phyloP scores from a whole-genome alignment of 2,797 vertebrate species.

The Cirrhinus mrigala region DNA sequence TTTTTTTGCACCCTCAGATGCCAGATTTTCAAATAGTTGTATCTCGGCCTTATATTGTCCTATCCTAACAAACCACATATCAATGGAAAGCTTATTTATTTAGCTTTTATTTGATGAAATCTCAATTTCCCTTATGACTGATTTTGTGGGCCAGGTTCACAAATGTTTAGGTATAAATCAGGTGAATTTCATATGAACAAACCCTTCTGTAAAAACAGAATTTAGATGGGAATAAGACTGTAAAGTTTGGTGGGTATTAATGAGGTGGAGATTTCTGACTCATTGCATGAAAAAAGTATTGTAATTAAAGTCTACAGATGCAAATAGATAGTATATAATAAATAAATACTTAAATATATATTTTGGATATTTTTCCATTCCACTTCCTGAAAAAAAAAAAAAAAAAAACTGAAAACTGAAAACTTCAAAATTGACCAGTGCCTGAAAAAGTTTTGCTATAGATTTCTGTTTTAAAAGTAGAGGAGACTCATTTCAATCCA shows the following conservation, averaged over 20 bases:
- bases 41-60: too few relatives aligned
- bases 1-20: too few relatives aligned
- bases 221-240: background rate
- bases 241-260: too few relatives aligned
- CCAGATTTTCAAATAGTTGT: too few relatives aligned
- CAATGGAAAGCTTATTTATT: too few relatives aligned
- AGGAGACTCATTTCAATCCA: constrained; percentile 28
- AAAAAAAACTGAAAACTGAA: background rate
- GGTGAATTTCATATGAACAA: background rate
- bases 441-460: background rate
- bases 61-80: too few relatives aligned
- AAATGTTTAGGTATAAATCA: background rate
- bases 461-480: constrained; percentile 36
- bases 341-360: background rate
- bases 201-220: background rate
- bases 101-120: too few relatives aligned
- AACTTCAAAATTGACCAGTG: background rate
- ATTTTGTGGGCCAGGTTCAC: too few relatives aligned
- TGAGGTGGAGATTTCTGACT: background rate
- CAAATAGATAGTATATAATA: background rate
- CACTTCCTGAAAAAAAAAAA: background rate
- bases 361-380: background rate
- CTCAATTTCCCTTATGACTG: too few relatives aligned
- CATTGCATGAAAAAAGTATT: background rate
- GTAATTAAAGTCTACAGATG: background rate